Percentiles rank a stretch among this genome's conserved stretches.
phyloP scores from a whole-genome alignment of 1,140 invertebrate species.

The Hormaphis cornu region DNA sequence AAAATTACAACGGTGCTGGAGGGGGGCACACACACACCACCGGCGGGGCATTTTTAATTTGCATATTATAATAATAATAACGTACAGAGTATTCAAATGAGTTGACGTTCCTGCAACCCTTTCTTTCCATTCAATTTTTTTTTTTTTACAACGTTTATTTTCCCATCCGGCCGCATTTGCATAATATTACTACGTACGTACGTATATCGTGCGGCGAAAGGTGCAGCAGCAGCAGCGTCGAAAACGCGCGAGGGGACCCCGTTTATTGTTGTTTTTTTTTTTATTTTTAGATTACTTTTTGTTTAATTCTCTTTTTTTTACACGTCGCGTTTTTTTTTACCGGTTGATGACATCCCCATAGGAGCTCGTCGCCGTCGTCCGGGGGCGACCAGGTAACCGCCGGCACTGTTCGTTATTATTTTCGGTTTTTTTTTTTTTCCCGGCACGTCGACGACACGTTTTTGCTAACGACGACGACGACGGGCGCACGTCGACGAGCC shows the following conservation, averaged over 20 bases:
- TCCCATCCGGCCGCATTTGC: conserved; percentile 17
- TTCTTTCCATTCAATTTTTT: background rate
- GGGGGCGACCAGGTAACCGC: no score
- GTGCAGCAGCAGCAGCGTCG: background rate
- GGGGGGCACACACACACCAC: background rate
- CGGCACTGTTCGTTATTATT: no score
- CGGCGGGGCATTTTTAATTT: conserved; percentile 7
- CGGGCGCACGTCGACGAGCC: no score
- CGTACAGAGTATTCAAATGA: conserved; percentile 20
- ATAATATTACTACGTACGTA: background rate
- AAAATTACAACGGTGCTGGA: background rate
- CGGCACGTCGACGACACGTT: no score
- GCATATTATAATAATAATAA: background rate
- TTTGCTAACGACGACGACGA: no score
- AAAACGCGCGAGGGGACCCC: conserved; percentile 6
- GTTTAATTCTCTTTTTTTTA: no score
- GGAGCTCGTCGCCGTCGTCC: no score
- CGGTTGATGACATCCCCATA: background rate
- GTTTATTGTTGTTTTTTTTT: background rate
- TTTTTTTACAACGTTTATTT: background rate
- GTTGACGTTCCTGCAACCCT: conserved; percentile 14
- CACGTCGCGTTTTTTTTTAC: background rate
- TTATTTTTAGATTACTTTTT: background rate
- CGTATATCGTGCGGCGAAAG: background rate
- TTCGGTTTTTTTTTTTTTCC: no score